Percentiles rank a stretch among this genome's conserved stretches.
These are phyloP conservation scores for Limnothrissa miodon DNA, from an alignment of 2,113 vertebrate species.

Conservation along the genomic window DNA sequence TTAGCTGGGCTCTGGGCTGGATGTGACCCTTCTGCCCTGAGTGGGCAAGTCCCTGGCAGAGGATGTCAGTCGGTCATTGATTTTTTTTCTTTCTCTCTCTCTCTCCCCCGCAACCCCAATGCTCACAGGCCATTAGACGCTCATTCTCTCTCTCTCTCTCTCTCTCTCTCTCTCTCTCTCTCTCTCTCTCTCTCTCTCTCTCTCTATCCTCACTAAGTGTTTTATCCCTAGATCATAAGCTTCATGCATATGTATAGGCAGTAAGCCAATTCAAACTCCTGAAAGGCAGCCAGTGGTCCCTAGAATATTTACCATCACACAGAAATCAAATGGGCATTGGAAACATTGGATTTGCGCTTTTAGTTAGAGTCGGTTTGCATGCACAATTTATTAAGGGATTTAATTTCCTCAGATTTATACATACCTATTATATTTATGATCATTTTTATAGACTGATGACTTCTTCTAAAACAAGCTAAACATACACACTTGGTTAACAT, in stretches of 20 bases:
- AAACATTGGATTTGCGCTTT: not conserved
- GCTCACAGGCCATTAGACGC: conserved; percentile 21
- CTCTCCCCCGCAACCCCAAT: conserved; percentile 25
- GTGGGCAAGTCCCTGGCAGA: conserved; percentile 46
- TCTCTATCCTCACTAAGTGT: not conserved
- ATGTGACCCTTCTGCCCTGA: conserved; percentile 37
- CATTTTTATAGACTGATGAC: not conserved
- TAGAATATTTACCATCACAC: not conserved
- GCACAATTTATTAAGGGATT: not conserved
- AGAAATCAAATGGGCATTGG: not conserved
- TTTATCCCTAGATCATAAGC: not conserved
- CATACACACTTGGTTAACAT: conserved; percentile 3
- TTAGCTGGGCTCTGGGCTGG: conserved; percentile 22
- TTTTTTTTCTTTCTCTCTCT: conserved; percentile 56
- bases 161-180: not conserved
- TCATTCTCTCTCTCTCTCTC: not conserved
- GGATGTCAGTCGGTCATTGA: conserved; percentile 60
- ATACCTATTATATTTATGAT: not conserved
- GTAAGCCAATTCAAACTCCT: not conserved
- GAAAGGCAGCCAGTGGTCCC: not conserved
- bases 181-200: not conserved
- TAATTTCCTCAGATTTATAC: not conserved
- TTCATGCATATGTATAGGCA: not conserved
- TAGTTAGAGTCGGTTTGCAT: not conserved
- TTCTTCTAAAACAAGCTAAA: not conserved